Percentiles rank a stretch among this genome's conserved stretches.
phyloP scores from a whole-genome alignment of 2,797 vertebrate species.

The Etheostoma nigrum region DNA sequence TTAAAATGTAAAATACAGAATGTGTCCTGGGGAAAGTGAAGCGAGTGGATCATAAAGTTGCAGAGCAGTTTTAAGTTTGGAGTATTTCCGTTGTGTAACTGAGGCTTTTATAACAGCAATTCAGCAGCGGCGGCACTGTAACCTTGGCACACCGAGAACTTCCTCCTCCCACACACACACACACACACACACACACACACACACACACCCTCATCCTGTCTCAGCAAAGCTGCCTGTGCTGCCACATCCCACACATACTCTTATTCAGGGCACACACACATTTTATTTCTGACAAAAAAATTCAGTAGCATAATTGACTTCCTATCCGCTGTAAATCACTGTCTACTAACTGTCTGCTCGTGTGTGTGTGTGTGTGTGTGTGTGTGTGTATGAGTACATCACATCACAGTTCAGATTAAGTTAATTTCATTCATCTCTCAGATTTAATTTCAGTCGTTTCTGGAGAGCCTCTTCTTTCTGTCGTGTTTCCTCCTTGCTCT shows the following conservation, averaged over 20 bases:
- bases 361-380: not conserved
- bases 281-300: conserved; percentile 51
- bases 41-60: conserved; percentile 15
- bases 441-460: conserved; percentile 38
- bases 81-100: conserved; percentile 60
- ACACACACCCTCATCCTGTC: conserved; percentile 65
- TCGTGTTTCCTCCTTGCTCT: conserved; percentile 24
- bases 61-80: conserved; percentile 37
- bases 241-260: conserved; percentile 64
- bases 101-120: conserved; percentile 58
- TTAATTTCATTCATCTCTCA: conserved; percentile 51
- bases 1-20: not conserved
- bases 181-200: conserved; percentile 47
- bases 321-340: conserved; percentile 64
- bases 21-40: not conserved
- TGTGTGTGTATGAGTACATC: not conserved
- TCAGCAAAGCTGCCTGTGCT: conserved; percentile 67
- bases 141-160: conserved; percentile 65
- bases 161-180: conserved; percentile 68
- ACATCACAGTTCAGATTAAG: conserved; percentile 51
- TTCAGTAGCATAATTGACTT: conserved; percentile 64
- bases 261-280: conserved; percentile 44
- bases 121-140: conserved; percentile 58
- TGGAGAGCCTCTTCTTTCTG: conserved; percentile 33
- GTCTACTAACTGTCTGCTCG: conserved; percentile 44